Conservation (phyloP, 2,888 invertebrate species). For the Melanophora roralis region DNA sequence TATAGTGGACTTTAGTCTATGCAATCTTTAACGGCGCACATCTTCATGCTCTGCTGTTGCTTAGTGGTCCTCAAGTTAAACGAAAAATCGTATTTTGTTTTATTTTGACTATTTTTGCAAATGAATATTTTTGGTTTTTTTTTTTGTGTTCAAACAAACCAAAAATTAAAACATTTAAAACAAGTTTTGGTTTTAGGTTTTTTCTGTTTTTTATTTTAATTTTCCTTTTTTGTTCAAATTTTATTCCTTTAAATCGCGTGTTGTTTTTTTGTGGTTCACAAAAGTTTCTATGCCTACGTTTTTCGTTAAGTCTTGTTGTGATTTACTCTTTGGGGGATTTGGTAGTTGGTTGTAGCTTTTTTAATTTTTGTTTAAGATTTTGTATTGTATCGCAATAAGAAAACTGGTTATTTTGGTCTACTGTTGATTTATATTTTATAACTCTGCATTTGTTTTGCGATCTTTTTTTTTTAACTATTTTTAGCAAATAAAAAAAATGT, state of each 20-base stretch:
- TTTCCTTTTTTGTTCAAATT: not conserved
- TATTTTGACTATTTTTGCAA: slow-evolving; percentile 60
- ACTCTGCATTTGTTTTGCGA: slow-evolving; percentile 5
- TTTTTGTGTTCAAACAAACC: not conserved
- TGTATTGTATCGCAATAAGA: slow-evolving; percentile 7
- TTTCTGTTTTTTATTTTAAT: not conserved
- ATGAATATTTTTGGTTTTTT: slow-evolving; percentile 29
- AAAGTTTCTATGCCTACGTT: slow-evolving; percentile 41
- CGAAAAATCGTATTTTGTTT: slow-evolving; percentile 25
- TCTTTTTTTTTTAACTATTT: slow-evolving; percentile 46
- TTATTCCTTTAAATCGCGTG: slow-evolving; percentile 34
- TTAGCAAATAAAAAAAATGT: slow-evolving; percentile 49
- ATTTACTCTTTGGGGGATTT: slow-evolving; percentile 19
- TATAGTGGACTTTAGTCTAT: not conserved
- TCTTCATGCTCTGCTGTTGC: slow-evolving; percentile 26
- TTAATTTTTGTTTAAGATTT: not conserved
- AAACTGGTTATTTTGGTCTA: slow-evolving; percentile 62
- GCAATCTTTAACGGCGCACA: slow-evolving; percentile 10
- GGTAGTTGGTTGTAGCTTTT: not conserved
- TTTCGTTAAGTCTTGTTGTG: slow-evolving; percentile 22
- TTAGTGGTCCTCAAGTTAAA: not conserved
- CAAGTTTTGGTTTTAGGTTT: not conserved
- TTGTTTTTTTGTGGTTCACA: slow-evolving; percentile 38
- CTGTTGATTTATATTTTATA: slow-evolving; percentile 43
- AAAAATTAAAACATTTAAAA: slow-evolving; percentile 9